phyloP scores from a whole-genome alignment of 1,140 invertebrate genomes.

The Lepidotrigona ventralis region DNA sequence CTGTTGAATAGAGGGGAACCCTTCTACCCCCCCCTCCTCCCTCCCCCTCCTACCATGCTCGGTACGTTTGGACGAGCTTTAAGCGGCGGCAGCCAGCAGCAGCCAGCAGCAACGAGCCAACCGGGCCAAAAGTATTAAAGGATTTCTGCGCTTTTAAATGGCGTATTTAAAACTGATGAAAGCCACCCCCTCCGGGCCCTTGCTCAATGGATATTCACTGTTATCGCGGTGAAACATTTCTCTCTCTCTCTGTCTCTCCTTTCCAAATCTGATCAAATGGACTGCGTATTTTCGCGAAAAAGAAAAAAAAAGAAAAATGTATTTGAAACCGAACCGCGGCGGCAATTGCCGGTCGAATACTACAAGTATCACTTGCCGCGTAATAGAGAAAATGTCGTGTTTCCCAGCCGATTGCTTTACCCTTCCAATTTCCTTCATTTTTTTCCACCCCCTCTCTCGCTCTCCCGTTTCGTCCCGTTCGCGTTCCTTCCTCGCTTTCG shows the following conservation, averaged over 20 bases:
- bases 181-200: constrained; percentile 1
- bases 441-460: background rate
- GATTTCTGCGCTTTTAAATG: constrained; percentile 44
- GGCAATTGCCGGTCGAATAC: background rate
- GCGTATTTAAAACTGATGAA: constrained; percentile 38
- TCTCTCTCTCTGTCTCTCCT: background rate
- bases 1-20: background rate
- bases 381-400: background rate
- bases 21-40: background rate
- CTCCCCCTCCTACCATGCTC: too few species aligned
- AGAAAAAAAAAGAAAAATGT: too few species aligned
- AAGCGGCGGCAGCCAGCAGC: background rate
- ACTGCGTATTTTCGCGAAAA: constrained; percentile 16
- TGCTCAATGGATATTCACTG: constrained; percentile 35
- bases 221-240: constrained; percentile 11
- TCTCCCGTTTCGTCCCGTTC: background rate
- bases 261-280: constrained; percentile 25
- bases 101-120: background rate
- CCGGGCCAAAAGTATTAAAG: constrained; percentile 35
- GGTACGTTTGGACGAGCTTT: background rate
- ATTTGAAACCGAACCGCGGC: background rate
- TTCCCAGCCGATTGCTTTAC: background rate
- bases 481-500: background rate
- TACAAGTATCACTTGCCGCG: too few species aligned
- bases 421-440: background rate